Conservation (phyloP, 2,113 vertebrate genomes). For the Ictidomys tridecemlineatus region DNA sequence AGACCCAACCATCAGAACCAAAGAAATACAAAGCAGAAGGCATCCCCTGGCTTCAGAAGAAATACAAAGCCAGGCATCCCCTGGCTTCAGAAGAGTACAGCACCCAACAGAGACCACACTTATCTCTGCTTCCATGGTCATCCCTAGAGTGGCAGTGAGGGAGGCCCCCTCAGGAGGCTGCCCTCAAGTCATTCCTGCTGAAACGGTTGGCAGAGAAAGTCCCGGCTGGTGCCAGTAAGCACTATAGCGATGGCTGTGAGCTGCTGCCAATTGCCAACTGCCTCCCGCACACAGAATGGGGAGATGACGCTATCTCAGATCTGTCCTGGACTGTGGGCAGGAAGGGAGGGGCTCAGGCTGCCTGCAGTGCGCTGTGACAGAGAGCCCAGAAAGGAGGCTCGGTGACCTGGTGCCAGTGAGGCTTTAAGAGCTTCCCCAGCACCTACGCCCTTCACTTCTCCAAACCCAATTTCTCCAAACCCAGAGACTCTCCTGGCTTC, state of each 20-base stretch:
- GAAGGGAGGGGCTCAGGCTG: not conserved
- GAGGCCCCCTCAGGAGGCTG: not conserved
- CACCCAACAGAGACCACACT: accelerated
- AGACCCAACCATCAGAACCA: not conserved
- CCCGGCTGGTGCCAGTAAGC: not conserved
- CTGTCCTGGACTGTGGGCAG: not conserved
- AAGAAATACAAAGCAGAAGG: not conserved
- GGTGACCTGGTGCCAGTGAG: too few species aligned
- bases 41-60: not conserved
- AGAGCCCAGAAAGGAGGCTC: not conserved
- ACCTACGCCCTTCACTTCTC: not conserved
- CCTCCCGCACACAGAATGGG: not conserved
- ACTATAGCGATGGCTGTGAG: not conserved
- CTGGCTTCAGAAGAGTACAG: not conserved
- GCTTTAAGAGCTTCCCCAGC: not conserved
- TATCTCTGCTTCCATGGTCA: not conserved
- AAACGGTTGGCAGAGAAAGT: not conserved
- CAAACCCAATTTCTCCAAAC: not conserved
- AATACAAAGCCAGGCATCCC: not conserved
- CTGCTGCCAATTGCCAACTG: not conserved
- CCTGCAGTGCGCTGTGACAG: accelerated
- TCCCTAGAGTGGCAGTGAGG: not conserved
- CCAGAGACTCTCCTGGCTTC: not conserved
- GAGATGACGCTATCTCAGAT: too few species aligned
- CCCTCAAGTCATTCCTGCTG: not conserved